Percentiles rank a stretch among this genome's conserved stretches.
phyloP scores from a whole-genome alignment of 2,888 invertebrate genomes.

The Anthophora plumipes region DNA sequence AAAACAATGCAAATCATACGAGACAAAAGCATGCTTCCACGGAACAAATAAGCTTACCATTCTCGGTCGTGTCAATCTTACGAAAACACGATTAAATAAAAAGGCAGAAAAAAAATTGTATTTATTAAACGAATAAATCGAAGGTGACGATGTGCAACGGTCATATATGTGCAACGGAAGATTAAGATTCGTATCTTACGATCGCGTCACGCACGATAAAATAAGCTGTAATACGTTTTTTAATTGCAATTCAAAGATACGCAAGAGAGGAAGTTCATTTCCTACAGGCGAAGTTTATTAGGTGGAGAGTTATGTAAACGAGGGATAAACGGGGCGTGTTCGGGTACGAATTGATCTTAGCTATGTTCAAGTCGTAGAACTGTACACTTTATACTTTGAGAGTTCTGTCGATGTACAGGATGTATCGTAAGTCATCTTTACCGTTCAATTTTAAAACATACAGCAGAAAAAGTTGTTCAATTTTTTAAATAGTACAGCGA shows the following conservation, averaged over 20 bases:
- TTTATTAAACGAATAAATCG: neutral
- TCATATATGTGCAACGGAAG: neutral
- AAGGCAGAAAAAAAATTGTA: neutral
- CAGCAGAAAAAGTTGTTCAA: too few relatives aligned
- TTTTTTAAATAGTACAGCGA: too few relatives aligned
- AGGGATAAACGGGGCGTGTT: constrained; percentile 49
- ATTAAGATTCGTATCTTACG: constrained; percentile 6
- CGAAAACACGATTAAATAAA: neutral
- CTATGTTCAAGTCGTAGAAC: neutral
- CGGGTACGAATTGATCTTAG: constrained; percentile 31
- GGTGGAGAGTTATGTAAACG: constrained; percentile 62
- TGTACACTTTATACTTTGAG: too few relatives aligned
- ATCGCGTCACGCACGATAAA: constrained; percentile 30
- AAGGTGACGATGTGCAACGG: neutral
- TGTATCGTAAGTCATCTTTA: too few relatives aligned
- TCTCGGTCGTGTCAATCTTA: neutral
- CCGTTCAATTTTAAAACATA: too few relatives aligned
- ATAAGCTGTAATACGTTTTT: constrained; percentile 9
- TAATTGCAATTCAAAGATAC: constrained; percentile 51
- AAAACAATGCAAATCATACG: constrained; percentile 66
- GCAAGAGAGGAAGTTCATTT: constrained; percentile 61
- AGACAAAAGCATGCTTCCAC: constrained; percentile 55
- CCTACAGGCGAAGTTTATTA: constrained; percentile 51
- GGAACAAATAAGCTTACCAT: constrained; percentile 2
- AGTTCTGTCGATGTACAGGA: too few relatives aligned